phyloP scores from a whole-genome alignment of 2,888 invertebrate species.

The Microctonus hyperodae region DNA sequence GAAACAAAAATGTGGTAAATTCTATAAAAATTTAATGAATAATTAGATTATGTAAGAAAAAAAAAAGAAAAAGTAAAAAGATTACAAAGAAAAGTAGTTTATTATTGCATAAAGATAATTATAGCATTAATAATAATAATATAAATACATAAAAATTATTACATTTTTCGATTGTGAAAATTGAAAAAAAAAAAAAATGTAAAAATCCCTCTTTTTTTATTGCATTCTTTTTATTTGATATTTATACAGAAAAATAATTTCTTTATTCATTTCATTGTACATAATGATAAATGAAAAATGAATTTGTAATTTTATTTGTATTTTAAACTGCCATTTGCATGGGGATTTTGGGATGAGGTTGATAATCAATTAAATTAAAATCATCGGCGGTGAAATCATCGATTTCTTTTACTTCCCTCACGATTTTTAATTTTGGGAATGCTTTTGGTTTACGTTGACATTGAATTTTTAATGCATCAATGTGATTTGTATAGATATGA shows the following conservation, averaged over 20 bases:
- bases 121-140: no score
- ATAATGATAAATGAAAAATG: no score
- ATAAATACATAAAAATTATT: no score
- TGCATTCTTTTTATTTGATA: no score
- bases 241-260: no score
- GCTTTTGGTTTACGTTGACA: slow-evolving; percentile 77
- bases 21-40: background rate
- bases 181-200: no score
- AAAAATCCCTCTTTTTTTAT: no score
- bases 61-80: background rate
- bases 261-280: no score
- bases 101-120: background rate
- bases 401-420: slow-evolving; percentile 76
- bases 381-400: slow-evolving; percentile 89
- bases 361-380: slow-evolving; percentile 83
- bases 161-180: no score
- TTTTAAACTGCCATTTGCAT: slow-evolving; percentile 91
- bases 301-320: no score
- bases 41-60: background rate
- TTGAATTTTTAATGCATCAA: slow-evolving; percentile 83
- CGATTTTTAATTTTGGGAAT: slow-evolving; percentile 84
- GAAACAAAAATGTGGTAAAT: background rate
- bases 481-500: slow-evolving; percentile 92
- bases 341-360: slow-evolving; percentile 86
- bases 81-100: background rate